Base-by-base conservation (phyloP, 1,140 invertebrate species). In the Akabosia matsudoensis region DNA sequence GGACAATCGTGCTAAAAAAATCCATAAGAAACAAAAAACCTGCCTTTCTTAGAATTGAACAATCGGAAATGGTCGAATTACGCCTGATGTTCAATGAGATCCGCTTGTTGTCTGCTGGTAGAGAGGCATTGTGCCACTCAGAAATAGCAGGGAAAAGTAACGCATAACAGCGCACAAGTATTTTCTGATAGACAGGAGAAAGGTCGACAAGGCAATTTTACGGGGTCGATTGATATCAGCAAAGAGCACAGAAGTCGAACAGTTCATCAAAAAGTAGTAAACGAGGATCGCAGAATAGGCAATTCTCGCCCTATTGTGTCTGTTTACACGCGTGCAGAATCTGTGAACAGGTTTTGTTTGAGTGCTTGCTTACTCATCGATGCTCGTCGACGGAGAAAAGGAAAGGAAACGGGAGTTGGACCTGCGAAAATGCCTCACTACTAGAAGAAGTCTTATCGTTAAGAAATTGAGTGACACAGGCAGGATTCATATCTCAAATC, bases 151-250 rank as follows among this genome's bases (percentile, higher is more conserved):
- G 18, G 18, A 45, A 45, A 45, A 18, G 37, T 7, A 45, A 18
- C 18, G 37, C 7, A 18, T 45, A 45, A 7, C 37, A 45, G 7
- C 37, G 18, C 7, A 56, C 4, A 56, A 56, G 54, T 56, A 45
- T 45, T 45, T 45, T 10, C 37, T 45, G 18, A 7, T 45, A 10
- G 18, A 7, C 37, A 7, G 54, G 54, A 13, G 4, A n/a, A 10
- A 56, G 54, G 54, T 56, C 54, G 13, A 56, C 13, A 22, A 56
- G 54, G 54, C 54, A 56, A 56, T 56, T n/a, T 56, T 56, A 56
- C 10, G 14, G 24, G 54, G 54, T 22, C 54, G 54, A 56, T 56
- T 56, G 54, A 56, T 56, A 56, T 22, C 22, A 56, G 14, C 24
- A n/a, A 56, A 22, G 54, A 56, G 24, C 10, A 56, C 22, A 56